Evolutionary conservation across 2,113 vertebrate genomes (phyloP).

Genomic region (Miniopterus natalensis): DNA sequence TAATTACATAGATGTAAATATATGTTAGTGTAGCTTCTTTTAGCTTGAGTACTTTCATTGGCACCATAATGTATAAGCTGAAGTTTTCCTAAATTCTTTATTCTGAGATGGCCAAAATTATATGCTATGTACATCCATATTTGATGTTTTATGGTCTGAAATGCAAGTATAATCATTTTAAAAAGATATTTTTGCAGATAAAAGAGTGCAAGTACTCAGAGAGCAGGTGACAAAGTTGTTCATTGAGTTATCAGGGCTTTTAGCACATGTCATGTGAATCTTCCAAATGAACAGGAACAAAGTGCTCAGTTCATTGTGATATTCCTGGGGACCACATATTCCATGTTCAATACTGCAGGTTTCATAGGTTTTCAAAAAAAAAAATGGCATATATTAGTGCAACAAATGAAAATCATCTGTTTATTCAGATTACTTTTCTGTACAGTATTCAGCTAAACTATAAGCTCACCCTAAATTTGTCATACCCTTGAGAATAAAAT

Average conservation of each 20-base stretch:
- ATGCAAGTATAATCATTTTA: conserved; percentile 14
- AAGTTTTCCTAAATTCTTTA: conserved; percentile 27
- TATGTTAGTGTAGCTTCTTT: neutral
- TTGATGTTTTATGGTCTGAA: conserved; percentile 8
- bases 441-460: neutral
- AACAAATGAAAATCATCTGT: conserved; percentile 56
- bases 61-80: neutral
- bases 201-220: neutral
- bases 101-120: conserved; percentile 32
- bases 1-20: conserved; percentile 13
- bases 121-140: neutral
- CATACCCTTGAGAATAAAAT: conserved; percentile 28
- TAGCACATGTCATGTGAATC: neutral
- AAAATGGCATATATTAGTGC: neutral
- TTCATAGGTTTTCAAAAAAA: conserved; percentile 10
- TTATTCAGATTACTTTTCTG: conserved; percentile 17
- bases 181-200: neutral
- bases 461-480: neutral
- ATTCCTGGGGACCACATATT: neutral
- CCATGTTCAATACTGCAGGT: neutral
- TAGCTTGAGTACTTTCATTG: neutral
- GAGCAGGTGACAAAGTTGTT: neutral
- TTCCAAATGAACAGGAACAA: neutral
- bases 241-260: neutral
- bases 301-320: neutral